Evolutionary conservation across 2,888 invertebrate species (phyloP), one percentile per base, ranked within the genome.

Genomic region (Fabriciana adippe): DNA sequence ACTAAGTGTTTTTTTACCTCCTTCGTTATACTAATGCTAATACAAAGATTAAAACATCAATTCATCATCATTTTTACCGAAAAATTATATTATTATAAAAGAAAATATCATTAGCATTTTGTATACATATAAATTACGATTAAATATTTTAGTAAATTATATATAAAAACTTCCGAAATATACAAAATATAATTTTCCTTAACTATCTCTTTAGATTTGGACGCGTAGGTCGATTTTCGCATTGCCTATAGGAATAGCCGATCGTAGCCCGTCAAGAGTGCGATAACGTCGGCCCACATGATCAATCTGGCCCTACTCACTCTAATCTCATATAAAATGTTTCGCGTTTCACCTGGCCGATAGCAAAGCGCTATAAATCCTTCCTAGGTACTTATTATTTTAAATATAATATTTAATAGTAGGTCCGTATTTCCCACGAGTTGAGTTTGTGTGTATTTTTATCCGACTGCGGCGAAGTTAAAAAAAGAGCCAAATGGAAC

Each of bases 241-340:
- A 61, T 51, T 11, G 51, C 51, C 50, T 53, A 53, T 41, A 66
- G 66, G 45, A 69, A 71, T 66, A 69, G 70, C 56, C 55, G 64
- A 67, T 65, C 65, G 68, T 48, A 66, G 76, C 65, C 53, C 55
- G 72, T 51, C 64, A 61, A 66, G 64, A 41, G 47, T 1, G 55
- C 71, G 84, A 84, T 85, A 84, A 81, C 80, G 84, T 84, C 83
- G 68, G 67, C 68, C 76, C 74, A 66, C 77, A 77, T 78, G 82
- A 85, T 85, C 85, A 80, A 83, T 83, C 87, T 85, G 78, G 78
- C 86, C 88, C 86, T 85, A 79, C 80, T 86, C 87, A 82, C 76
- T 76, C 79, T 85, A 81, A 88, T 89, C 88, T 86, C 78, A 75
- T 77, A 82, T 83, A 79, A 84, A 84, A 87, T 87, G 86, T 87